phyloP scores from a whole-genome alignment of 2,113 vertebrate species.

The Neomonachus schauinslandi region DNA sequence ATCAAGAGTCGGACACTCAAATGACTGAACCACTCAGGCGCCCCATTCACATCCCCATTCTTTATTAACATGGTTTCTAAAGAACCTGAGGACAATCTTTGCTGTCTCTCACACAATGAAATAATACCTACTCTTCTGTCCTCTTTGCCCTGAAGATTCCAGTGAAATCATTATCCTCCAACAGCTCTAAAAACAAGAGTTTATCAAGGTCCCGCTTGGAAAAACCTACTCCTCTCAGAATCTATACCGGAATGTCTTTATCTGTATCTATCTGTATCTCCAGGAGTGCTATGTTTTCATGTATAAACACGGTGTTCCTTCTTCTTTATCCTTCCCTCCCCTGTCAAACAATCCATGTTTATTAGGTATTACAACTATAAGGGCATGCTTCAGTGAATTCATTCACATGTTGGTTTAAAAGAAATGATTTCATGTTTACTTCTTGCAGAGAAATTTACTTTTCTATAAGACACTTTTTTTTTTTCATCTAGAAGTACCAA shows the following conservation, averaged over 20 bases:
- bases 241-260: not conserved
- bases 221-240: not conserved
- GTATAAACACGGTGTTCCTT: not conserved
- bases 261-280: not conserved
- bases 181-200: not conserved
- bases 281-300: not conserved
- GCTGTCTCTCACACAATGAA: not conserved
- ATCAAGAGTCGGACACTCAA: not conserved
- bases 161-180: not conserved
- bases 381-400: not conserved
- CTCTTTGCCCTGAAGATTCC: not conserved
- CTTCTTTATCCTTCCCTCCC: not conserved
- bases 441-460: not conserved
- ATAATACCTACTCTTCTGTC: not conserved
- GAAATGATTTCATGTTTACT: not conserved
- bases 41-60: accelerated
- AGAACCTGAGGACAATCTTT: not conserved
- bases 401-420: not conserved
- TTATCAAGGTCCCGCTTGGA: not conserved
- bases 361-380: not conserved
- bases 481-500: not conserved
- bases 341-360: not conserved
- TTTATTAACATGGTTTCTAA: not conserved
- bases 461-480: not conserved
- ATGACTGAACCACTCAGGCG: not conserved